phyloP scores from a whole-genome alignment of 2,797 vertebrate genomes.

The Natrix natrix region DNA sequence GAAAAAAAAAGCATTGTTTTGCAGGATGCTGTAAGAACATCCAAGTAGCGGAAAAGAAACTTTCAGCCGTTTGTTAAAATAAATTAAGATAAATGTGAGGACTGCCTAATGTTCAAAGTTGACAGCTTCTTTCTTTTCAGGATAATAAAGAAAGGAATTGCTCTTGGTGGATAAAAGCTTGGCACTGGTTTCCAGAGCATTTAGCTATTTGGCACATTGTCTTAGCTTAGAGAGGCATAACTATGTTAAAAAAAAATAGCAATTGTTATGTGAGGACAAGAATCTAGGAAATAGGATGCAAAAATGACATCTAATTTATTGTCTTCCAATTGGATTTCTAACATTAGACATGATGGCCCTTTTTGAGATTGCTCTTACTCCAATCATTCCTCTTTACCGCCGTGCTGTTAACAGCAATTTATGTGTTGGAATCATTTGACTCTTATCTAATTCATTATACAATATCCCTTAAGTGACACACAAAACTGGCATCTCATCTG shows the following conservation, averaged over 20 bases:
- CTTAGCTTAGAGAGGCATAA: neutral
- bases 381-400: neutral
- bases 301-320: neutral
- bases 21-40: neutral
- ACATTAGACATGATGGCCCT: neutral
- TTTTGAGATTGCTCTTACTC: neutral
- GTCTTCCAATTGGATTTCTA: neutral
- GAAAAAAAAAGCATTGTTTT: accelerated
- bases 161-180: neutral
- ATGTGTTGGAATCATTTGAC: neutral
- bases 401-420: neutral
- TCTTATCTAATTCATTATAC: neutral
- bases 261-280: neutral
- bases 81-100: neutral
- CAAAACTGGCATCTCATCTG: conserved; percentile 16
- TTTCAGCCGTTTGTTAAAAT: neutral
- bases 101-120: neutral
- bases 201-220: neutral
- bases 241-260: neutral
- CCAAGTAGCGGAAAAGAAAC: neutral
- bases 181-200: neutral
- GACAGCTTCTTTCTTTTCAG: neutral
- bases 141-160: neutral
- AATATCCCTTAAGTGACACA: conserved; percentile 9
- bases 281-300: neutral